phyloP scores from a whole-genome alignment of 2,888 invertebrate species.

The Latheticus oryzae region DNA sequence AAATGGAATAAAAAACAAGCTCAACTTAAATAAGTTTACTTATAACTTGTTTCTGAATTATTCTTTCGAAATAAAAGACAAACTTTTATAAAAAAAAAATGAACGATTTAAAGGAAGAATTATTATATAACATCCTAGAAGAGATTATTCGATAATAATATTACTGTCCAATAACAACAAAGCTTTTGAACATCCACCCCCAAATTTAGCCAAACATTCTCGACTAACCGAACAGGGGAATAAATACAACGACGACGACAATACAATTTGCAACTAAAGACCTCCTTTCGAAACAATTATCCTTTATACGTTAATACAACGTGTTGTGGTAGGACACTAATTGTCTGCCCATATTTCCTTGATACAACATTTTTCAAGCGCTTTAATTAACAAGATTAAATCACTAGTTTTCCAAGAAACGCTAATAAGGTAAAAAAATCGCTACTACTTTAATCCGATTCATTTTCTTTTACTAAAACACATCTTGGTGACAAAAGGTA shows the following conservation, averaged over 20 bases:
- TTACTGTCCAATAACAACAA: slow-evolving; percentile 50
- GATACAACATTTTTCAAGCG: too few relatives aligned
- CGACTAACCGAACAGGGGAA: slow-evolving; percentile 27
- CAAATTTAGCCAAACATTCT: slow-evolving; percentile 38
- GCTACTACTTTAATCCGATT: too few relatives aligned
- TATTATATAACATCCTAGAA: slow-evolving; percentile 21
- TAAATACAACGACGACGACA: slow-evolving; percentile 32
- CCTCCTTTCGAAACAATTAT: slow-evolving; percentile 40
- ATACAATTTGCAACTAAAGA: slow-evolving; percentile 37
- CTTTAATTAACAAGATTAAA: slow-evolving; percentile 29
- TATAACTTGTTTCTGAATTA: slow-evolving; percentile 61
- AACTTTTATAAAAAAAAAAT: too few relatives aligned
- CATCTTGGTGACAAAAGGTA: slow-evolving; percentile 57
- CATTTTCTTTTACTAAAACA: too few relatives aligned
- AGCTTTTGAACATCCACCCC: slow-evolving; percentile 37
- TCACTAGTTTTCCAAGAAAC: slow-evolving; percentile 15
- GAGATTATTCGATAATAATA: slow-evolving; percentile 46
- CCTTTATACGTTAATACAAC: slow-evolving; percentile 41
- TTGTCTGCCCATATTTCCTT: too few relatives aligned
- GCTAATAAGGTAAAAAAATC: slow-evolving; percentile 25
- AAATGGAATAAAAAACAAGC: slow-evolving; percentile 63
- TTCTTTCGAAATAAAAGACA: slow-evolving; percentile 50
- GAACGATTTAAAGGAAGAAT: too few relatives aligned
- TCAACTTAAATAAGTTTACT: slow-evolving; percentile 63
- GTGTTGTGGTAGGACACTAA: slow-evolving; percentile 40